Base-by-base conservation (phyloP, 2,113 vertebrate genomes). In the Rhinoderma darwinii region DNA sequence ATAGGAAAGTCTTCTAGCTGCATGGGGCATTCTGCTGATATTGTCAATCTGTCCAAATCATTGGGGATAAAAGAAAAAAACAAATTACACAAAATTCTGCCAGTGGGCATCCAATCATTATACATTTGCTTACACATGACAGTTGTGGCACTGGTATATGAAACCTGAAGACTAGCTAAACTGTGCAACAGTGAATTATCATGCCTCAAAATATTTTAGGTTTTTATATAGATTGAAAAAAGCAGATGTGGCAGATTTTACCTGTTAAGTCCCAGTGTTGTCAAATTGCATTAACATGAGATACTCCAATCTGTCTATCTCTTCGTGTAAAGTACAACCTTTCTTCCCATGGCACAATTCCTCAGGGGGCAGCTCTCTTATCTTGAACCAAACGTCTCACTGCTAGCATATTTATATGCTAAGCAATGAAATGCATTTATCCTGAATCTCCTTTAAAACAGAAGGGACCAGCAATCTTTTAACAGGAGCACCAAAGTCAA, bases 1-100 rank as follows among this genome's bases (percentile, higher is more conserved):
- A 97, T 97, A 0, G 96, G 96, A 88, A 97, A 97, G 70, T 97
- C 96, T 88, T 97, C 96, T 88, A 97, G 92, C 73, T 97, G 96
- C 96, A 97, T 97, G 22, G 96, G 96, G 44, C 96, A 97, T 84
- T 97, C 96, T 0, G 96, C 96, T 86, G 96, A 93, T 90, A 97
- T 97, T 0, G 96, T 97, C 88, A 97, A 89, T 90, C 96, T 97
- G 92, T 43, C 88, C 84, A 82, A 84, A 88, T 82, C 59, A 22
- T 51, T 72, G 73, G 30, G 10, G 20, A 72, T 39, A 84, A 4
- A 81, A 86, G 3, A 76, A 11, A 56, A 20, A 86, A 25, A 89
- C 74, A 83, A 79, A 86, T 87, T 61, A 87, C 27, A 63, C 39
- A 82, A 41, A 25, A 74, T 56, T 20, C 18, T 74, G 20, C 61